Conservation (phyloP, 2,113 vertebrate species). For the Dunckerocampus dactyliophorus region DNA sequence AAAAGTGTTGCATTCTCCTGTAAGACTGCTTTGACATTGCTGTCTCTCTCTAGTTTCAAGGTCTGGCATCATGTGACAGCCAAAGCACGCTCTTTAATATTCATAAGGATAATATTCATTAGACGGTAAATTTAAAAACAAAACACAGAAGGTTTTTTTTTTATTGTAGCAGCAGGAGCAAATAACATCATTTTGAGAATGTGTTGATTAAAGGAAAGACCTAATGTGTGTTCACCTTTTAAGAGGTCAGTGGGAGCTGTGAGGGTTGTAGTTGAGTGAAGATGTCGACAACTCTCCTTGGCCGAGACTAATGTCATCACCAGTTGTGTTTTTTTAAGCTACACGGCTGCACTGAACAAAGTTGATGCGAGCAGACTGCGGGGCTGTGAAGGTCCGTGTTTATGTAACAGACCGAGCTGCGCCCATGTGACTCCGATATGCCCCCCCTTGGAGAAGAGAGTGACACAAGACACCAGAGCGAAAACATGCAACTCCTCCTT, state of each 20-base stretch:
- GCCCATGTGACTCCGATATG: conserved; percentile 62
- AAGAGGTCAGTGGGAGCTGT: conserved; percentile 42
- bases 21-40: conserved; percentile 58
- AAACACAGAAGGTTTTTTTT: neutral
- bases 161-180: neutral
- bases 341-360: conserved; percentile 42
- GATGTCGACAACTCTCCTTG: conserved; percentile 60
- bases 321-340: conserved; percentile 30
- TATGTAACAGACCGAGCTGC: conserved; percentile 69
- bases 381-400: conserved; percentile 61
- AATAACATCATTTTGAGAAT: conserved; percentile 1
- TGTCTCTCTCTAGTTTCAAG: conserved; percentile 40
- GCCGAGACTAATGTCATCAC: conserved; percentile 56
- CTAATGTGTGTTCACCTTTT: conserved; percentile 27
- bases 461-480: conserved; percentile 64
- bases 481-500: conserved; percentile 51
- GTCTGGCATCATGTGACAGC: conserved; percentile 43
- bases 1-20: conserved; percentile 42
- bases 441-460: conserved; percentile 53
- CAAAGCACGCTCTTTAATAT: conserved; percentile 48
- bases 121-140: neutral
- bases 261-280: conserved; percentile 31
- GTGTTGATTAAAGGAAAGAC: neutral
- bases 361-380: conserved; percentile 63
- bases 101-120: conserved; percentile 41